Evolutionary conservation across 2,797 vertebrate species (phyloP).

Genomic region (Bradypodion ventrale): DNA sequence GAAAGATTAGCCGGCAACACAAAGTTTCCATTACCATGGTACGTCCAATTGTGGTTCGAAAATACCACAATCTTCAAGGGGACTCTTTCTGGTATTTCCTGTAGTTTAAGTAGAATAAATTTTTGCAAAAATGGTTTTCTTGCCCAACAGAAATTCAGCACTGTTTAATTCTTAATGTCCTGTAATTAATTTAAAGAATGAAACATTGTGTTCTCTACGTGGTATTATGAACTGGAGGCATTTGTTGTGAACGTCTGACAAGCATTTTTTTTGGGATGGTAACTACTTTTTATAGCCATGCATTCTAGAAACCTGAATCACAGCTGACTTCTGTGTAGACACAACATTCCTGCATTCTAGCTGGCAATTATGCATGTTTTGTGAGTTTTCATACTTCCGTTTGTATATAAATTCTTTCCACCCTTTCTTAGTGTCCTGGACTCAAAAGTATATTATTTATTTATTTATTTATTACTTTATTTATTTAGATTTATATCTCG

Average conservation of each 20-base stretch:
- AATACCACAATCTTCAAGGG: too few species aligned
- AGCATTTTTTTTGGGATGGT: not conserved
- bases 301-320: not conserved
- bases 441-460: too few species aligned
- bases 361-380: not conserved
- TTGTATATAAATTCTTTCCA: not conserved
- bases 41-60: too few species aligned
- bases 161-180: not conserved
- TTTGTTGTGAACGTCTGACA: not conserved
- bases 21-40: too few species aligned
- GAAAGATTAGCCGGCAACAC: too few species aligned
- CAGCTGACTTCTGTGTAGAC: not conserved
- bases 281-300: not conserved
- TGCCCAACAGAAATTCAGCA: not conserved
- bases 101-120: not conserved
- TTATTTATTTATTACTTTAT: too few species aligned
- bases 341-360: not conserved
- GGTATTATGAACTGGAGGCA: not conserved
- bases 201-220: not conserved
- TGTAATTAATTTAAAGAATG: not conserved
- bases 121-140: not conserved
- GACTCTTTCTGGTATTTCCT: constrained; percentile 2
- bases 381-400: not conserved
- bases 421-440: not conserved
- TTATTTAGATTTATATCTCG: too few species aligned